Base-by-base conservation (phyloP, 2,888 invertebrate species). In the Nebria brevicollis region DNA sequence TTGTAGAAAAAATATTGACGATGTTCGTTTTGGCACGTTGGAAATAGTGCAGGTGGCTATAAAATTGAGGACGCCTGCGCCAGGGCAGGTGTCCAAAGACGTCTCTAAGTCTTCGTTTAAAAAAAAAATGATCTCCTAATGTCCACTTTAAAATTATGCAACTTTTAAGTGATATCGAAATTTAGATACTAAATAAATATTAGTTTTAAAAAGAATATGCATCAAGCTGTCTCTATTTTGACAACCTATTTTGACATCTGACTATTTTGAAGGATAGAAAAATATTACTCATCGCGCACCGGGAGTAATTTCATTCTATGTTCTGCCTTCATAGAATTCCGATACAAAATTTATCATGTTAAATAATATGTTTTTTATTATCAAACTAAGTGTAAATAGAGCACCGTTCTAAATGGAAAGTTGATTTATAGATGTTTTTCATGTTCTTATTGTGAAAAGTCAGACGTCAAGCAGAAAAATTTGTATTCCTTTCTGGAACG, bases 41-140 rank as follows among this genome's bases (percentile, higher is more conserved):
- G n/a, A 10, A 42, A 25, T n/a, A 15, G 54, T 54, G 75, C 75
- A 75, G 75, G 43, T 75, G 54, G 75, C 75, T 75, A 25, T 26
- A 13, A 75, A 75, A 54, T 43, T 41, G 72, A 54, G 64, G 54
- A 75, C 75, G 75, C 75, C 64, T 64, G 75, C 75, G 20, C 15
- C 54, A 75, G 75, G 75, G 75, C 75, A 75, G 25, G 43, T 64
- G 64, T 75, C 75, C 75, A 75, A 54, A 15, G 20, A 20, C 72
- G 42, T 11, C 4, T 34, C 34, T 34, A 34, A 34, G 34, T 5
- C 34, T 34, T 34, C 34, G 5, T 34, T 34, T 34, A 34, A 34
- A 34, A 34, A 34, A 34, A 34, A 34, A 34, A 34, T 34, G 34
- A 34, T 34, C 34, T 34, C 13, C 13, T 54, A 54, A 54, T 54